Evolutionary conservation across 1,140 invertebrate genomes (phyloP).

Genomic region (Bicyclus anynana): DNA sequence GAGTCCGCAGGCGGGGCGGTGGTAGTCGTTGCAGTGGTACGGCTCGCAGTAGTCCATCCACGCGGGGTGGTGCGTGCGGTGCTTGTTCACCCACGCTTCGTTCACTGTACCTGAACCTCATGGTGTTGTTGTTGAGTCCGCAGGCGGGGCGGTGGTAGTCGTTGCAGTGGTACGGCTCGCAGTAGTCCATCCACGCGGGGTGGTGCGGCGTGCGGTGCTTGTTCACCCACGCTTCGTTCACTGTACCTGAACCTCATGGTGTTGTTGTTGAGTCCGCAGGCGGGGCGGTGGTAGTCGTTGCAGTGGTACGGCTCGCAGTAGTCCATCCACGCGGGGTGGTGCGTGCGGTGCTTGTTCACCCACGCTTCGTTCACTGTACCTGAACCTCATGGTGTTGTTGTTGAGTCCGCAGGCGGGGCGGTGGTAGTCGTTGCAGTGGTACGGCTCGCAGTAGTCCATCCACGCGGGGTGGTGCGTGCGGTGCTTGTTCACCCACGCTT

Average conservation of each 20-base stretch:
- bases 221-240: too few relatives aligned
- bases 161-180: slow-evolving; percentile 53
- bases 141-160: slow-evolving; percentile 42
- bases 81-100: too few relatives aligned
- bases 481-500: too few relatives aligned
- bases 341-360: too few relatives aligned
- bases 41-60: slow-evolving; percentile 62
- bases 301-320: slow-evolving; percentile 57
- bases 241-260: slow-evolving; percentile 46
- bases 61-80: slow-evolving; percentile 30
- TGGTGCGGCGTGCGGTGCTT: slow-evolving; percentile 27
- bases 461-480: slow-evolving; percentile 35
- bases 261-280: slow-evolving; percentile 40
- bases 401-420: slow-evolving; percentile 42
- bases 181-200: slow-evolving; percentile 58
- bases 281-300: slow-evolving; percentile 42
- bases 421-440: slow-evolving; percentile 53
- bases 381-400: slow-evolving; percentile 37
- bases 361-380: too few relatives aligned
- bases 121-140: slow-evolving; percentile 37
- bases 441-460: slow-evolving; percentile 58
- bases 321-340: slow-evolving; percentile 51
- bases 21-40: slow-evolving; percentile 51
- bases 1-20: slow-evolving; percentile 38
- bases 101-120: slow-evolving; percentile 52